Conservation (phyloP, 2,888 invertebrate genomes). For the Caenorhabditis imperialis region DNA sequence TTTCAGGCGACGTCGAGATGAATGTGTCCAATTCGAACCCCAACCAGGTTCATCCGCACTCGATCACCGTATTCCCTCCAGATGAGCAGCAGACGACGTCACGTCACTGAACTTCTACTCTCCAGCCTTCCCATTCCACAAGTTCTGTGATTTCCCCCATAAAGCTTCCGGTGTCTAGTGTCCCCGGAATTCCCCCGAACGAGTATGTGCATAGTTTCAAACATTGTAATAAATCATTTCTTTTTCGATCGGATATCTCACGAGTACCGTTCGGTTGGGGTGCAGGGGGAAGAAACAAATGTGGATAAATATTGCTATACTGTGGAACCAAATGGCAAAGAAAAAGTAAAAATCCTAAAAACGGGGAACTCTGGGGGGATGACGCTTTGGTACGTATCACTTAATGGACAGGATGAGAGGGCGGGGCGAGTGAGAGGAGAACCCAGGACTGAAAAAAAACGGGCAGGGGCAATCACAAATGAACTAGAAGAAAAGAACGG, state of each 20-base stretch:
- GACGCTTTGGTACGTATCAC: slow-evolving; percentile 33
- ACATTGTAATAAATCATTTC: no score
- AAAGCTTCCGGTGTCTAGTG: background rate
- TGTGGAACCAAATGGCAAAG: slow-evolving; percentile 3
- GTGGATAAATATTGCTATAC: slow-evolving; percentile 33
- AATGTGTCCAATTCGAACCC: slow-evolving; percentile 42
- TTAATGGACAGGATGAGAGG: slow-evolving; percentile 17
- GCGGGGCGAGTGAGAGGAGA: slow-evolving; percentile 1
- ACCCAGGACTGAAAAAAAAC: slow-evolving; percentile 1
- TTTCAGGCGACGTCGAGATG: slow-evolving; percentile 47
- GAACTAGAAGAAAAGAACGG: slow-evolving; percentile 12
- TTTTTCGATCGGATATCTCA: slow-evolving; percentile 5
- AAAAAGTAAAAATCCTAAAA: slow-evolving; percentile 41
- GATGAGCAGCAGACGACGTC: slow-evolving; percentile 33
- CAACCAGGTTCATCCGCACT: slow-evolving; percentile 51
- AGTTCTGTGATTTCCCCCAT: slow-evolving; percentile 34
- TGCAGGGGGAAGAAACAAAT: slow-evolving; percentile 14
- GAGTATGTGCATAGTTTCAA: slow-evolving; percentile 3
- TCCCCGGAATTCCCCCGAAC: slow-evolving; percentile 12
- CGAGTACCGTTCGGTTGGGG: slow-evolving; percentile 12
- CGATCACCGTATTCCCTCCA: slow-evolving; percentile 33
- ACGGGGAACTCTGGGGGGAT: slow-evolving; percentile 14
- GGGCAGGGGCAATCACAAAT: slow-evolving; percentile 35
- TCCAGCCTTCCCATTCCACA: slow-evolving; percentile 19
- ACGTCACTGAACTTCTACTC: slow-evolving; percentile 21